These are phyloP conservation scores for Linyphia triangularis DNA, from an alignment of 2,888 invertebrate genomes.

Conservation along the genomic window DNA sequence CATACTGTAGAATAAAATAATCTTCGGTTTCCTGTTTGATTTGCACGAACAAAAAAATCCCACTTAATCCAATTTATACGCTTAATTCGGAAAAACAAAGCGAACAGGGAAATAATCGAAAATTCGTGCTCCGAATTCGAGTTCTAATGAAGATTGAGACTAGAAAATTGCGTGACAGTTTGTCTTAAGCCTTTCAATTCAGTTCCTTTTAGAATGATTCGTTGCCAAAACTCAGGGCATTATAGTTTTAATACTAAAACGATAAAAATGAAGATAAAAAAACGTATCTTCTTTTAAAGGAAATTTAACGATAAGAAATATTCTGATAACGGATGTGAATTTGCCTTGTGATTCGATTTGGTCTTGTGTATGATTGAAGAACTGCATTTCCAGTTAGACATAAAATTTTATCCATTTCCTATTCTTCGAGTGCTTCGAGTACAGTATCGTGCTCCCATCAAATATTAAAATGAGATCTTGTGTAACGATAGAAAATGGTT, in stretches of 20 bases:
- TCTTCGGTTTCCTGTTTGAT: too few species aligned
- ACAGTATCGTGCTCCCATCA: too few species aligned
- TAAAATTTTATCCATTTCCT: too few species aligned
- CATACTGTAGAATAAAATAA: too few species aligned
- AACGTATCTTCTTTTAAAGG: background rate
- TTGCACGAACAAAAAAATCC: background rate
- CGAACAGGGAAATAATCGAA: too few species aligned
- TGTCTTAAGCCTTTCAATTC: background rate
- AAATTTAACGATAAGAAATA: too few species aligned
- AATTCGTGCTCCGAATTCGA: background rate
- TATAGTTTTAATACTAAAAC: background rate
- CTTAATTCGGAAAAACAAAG: background rate
- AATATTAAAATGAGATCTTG: too few species aligned
- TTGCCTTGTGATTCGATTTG: background rate
- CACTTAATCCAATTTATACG: background rate
- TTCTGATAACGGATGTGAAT: background rate
- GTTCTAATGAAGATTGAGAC: background rate
- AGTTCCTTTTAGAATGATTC: background rate
- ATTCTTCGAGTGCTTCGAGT: too few species aligned
- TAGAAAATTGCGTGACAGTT: slow-evolving; percentile 5
- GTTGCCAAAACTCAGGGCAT: background rate
- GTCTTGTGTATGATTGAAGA: background rate
- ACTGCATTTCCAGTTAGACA: too few species aligned
- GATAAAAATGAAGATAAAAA: background rate
- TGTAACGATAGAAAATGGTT: too few species aligned